phyloP scores from a whole-genome alignment of 1,140 invertebrate species.

The Papilio dardanus region DNA sequence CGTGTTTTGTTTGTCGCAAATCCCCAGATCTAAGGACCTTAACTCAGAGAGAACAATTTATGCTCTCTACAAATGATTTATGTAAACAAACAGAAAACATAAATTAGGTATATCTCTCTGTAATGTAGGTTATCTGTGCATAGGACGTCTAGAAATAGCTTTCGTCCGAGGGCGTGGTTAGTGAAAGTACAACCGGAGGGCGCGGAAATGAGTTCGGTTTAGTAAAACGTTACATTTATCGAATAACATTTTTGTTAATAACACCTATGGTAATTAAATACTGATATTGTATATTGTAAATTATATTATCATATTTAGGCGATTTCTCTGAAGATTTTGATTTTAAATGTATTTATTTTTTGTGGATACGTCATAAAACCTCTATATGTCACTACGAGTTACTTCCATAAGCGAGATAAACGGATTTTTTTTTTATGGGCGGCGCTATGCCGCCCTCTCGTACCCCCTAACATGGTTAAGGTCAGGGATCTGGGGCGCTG shows the following conservation, averaged over 20 bases:
- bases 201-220: constrained; percentile 47
- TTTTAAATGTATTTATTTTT: no score
- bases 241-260: background rate
- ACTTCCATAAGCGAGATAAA: no score
- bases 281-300: background rate
- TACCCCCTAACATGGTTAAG: no score
- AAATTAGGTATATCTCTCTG: constrained; percentile 37
- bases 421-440: no score
- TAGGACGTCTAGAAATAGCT: constrained; percentile 48
- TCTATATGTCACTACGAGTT: no score
- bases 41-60: constrained; percentile 32
- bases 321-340: no score
- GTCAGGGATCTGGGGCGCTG: no score
- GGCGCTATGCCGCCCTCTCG: no score
- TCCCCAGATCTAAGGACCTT: background rate
- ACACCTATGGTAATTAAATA: background rate
- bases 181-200: constrained; percentile 60
- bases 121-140: constrained; percentile 35
- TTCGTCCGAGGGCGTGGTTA: constrained; percentile 47
- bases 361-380: no score
- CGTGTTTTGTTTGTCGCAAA: background rate
- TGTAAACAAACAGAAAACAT: constrained; percentile 12
- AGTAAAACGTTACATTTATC: constrained; percentile 27
- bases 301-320: no score
- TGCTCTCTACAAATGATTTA: constrained; percentile 33